Base-by-base conservation (phyloP, 1,140 invertebrate species). In the Tetragnatha versicolor region DNA sequence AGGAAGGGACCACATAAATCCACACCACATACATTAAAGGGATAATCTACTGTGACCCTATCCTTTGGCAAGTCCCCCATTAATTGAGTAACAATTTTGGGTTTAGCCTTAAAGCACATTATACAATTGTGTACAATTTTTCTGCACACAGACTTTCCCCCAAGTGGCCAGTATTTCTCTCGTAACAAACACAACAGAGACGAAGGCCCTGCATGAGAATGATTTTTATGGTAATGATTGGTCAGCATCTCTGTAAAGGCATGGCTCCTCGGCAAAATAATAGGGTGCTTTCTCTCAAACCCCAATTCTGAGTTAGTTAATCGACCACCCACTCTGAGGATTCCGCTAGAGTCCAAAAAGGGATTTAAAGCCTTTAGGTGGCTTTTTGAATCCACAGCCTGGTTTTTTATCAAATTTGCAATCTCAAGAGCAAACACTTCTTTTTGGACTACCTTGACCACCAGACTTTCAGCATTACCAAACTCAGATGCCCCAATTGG, bases 111-210 rank as follows among this genome's bases (percentile, higher is more conserved):
- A 22, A 42, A 51, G 29, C 78, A 78, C 9, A 47, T 29, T 5
- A 76, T 22, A 27, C 70, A 78, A 12, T 76, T 14, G 27, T 47
- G 37, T n/a, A 63, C 14, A 20, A 80, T 49, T 45, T 58, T 65
- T 77, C 45, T 61, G 27, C 45, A 51, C 14, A 45, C 12, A 29
- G 79, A 37, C 14, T 31, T 22, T 7, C 45, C 5, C 14, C 25
- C 17, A 9, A 70, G 14, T 4, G 51, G 42, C 45, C 65, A 79
- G 77, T 60, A 76, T 60, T 60, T 45, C n/a, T 17, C 0, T 33
- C 69, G 37, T 4, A 60, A 2, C 3, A 25, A 45, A 37, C n/a
- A 25, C 12, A 2, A 39, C 25, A 53, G 20, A 42, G 69, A 22
- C 25, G 37, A 25, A 25, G 61, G 25, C 14, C 25, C 5, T 27